These are phyloP conservation scores for Actinostola sp. DNA, from an alignment of 92 coral and sea anemone genomes.

Conservation along the genomic window DNA sequence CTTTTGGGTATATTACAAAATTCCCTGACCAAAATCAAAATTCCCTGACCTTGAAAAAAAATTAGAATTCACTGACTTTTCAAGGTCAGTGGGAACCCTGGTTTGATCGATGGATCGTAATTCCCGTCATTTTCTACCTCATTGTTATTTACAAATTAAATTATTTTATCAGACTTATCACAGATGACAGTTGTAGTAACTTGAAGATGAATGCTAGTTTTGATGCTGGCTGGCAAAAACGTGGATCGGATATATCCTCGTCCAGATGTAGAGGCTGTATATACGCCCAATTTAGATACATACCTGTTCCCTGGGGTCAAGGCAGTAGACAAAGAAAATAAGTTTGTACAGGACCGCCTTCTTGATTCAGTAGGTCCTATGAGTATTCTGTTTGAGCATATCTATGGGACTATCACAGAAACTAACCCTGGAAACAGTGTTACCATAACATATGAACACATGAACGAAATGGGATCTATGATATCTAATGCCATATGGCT, in stretches of 20 bases:
- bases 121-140: no score
- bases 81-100: no score
- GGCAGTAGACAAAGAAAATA: conserved; percentile 37
- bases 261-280: conserved; percentile 54
- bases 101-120: no score
- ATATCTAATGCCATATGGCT: conserved; percentile 47
- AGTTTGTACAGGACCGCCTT: conserved; percentile 54
- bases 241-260: conserved; percentile 57
- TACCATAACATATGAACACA: conserved; percentile 30
- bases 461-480: conserved; percentile 55
- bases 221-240: conserved; percentile 59
- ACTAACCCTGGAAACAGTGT: conserved; percentile 33
- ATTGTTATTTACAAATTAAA: no score
- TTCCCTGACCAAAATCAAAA: no score
- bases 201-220: conserved; percentile 45
- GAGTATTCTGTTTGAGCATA: conserved; percentile 43
- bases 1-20: no score
- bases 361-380: conserved; percentile 46
- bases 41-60: no score
- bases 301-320: conserved; percentile 53
- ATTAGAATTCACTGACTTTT: no score
- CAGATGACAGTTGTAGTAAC: not conserved
- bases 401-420: conserved; percentile 20
- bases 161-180: not conserved
- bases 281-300: conserved; percentile 54